Evolutionary conservation across 92 coral and sea anemone genomes (phyloP).

Genomic region (Umimayanthus kanabou): DNA sequence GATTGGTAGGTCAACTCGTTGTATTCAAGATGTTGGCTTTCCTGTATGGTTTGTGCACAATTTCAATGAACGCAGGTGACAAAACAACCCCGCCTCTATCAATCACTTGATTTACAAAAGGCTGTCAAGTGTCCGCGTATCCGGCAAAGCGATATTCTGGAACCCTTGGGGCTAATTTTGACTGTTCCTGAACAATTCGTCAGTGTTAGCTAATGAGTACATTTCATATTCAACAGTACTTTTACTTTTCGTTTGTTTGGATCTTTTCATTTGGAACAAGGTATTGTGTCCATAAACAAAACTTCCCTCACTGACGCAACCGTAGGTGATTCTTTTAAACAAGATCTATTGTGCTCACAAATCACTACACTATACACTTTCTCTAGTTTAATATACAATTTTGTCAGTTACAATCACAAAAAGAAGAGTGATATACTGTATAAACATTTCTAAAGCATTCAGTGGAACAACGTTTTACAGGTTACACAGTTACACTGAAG

Average conservation of each 20-base stretch:
- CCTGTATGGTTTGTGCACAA: constrained; percentile 8
- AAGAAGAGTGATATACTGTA: neutral
- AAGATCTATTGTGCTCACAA: neutral
- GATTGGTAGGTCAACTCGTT: neutral
- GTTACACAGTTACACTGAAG: neutral
- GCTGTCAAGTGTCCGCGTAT: neutral
- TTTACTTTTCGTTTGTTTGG: constrained; percentile 14
- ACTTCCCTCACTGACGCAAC: neutral
- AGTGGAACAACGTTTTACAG: neutral
- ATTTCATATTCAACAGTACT: constrained; percentile 42
- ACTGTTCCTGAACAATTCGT: constrained; percentile 6
- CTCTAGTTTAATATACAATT: neutral
- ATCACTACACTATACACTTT: neutral
- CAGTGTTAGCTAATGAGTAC: constrained; percentile 16
- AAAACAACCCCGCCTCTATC: constrained; percentile 6
- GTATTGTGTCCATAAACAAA: constrained; percentile 32
- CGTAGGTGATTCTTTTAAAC: neutral
- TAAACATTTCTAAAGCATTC: neutral
- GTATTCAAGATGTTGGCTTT: constrained; percentile 20
- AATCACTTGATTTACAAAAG: neutral
- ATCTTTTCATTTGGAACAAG: constrained; percentile 32
- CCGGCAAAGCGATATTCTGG: neutral
- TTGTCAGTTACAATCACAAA: neutral
- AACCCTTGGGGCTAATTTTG: constrained; percentile 45
- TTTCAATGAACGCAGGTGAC: neutral